Percentiles rank a stretch among this genome's conserved stretches.
These are phyloP conservation scores for Synanceia verrucosa DNA, from an alignment of 2,797 vertebrate genomes.

Conservation along the genomic window DNA sequence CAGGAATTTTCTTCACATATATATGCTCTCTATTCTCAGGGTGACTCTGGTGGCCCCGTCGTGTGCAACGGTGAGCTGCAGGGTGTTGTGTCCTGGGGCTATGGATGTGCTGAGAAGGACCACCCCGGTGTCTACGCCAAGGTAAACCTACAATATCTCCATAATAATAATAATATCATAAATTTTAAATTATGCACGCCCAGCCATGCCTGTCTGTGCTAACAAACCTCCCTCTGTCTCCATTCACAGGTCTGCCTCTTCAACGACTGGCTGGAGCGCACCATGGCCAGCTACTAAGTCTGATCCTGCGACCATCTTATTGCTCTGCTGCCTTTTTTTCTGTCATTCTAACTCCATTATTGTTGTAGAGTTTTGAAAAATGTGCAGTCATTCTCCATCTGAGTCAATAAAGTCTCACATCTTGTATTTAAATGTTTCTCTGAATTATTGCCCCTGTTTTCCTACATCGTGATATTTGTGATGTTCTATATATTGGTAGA, in stretches of 20 bases:
- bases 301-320: background rate
- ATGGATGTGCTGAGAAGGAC: constrained; percentile 75
- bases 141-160: constrained; percentile 36
- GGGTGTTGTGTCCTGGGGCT: constrained; percentile 85
- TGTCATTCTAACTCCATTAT: background rate
- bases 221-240: background rate
- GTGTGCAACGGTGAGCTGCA: constrained; percentile 81
- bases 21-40: constrained; percentile 57
- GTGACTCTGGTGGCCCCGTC: constrained; percentile 85
- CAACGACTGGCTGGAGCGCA: constrained; percentile 57
- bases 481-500: too few species aligned
- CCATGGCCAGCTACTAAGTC: constrained; percentile 62
- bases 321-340: constrained; percentile 9
- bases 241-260: constrained; percentile 67
- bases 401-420: constrained; percentile 43
- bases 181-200: background rate
- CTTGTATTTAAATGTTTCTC: background rate
- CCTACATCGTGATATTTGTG: background rate
- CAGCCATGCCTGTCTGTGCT: background rate
- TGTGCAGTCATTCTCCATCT: constrained; percentile 14
- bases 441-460: background rate
- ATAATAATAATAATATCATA: background rate
- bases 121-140: constrained; percentile 84
- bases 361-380: constrained; percentile 20
- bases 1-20: background rate